phyloP scores from a whole-genome alignment of 2,888 invertebrate genomes.

The Luperina nickerlii region DNA sequence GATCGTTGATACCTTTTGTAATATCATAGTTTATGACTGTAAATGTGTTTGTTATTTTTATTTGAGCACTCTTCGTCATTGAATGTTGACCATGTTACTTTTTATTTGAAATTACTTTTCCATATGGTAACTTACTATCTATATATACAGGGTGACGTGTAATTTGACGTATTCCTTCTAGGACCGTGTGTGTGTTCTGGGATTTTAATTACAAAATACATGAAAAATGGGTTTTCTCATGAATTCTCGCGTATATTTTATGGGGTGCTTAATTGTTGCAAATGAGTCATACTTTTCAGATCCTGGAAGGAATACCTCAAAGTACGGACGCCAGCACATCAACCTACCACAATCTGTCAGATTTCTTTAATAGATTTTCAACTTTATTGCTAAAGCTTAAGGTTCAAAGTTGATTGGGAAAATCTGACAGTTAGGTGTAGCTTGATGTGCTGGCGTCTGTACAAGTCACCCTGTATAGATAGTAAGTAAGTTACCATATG shows the following conservation, averaged over 20 bases:
- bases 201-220: neutral
- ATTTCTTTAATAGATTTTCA: too few species aligned
- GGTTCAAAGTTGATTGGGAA: too few species aligned
- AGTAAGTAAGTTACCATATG: too few species aligned
- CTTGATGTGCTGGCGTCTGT: too few species aligned
- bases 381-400: too few species aligned
- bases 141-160: neutral
- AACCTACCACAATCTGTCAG: too few species aligned
- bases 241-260: neutral
- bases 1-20: conserved; percentile 70
- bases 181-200: neutral
- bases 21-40: conserved; percentile 71
- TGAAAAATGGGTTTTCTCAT: neutral
- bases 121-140: neutral
- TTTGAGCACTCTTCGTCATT: conserved; percentile 23
- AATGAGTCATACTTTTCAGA: neutral
- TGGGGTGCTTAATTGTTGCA: neutral
- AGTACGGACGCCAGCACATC: too few species aligned
- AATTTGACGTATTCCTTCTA: neutral
- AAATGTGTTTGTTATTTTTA: conserved; percentile 38
- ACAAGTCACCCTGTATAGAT: neutral
- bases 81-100: neutral
- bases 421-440: too few species aligned
- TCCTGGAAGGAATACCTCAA: neutral
- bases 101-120: neutral